Conservation (phyloP, 2,888 invertebrate genomes). For the Peribatodes rhomboidaria region DNA sequence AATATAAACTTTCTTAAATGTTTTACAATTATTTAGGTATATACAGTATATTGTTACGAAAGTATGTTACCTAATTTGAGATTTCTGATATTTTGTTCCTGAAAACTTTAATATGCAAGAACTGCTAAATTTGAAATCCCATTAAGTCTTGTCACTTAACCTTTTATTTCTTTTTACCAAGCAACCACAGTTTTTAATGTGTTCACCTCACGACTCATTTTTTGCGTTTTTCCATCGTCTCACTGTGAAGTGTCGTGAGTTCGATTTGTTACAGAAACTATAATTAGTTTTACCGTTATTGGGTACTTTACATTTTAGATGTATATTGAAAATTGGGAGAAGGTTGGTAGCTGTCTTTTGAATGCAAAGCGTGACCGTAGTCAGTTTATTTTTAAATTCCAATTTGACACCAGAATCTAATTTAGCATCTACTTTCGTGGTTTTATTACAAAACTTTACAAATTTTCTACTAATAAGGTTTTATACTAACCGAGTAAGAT, state of each 20-base stretch:
- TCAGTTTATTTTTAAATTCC: constrained; percentile 68
- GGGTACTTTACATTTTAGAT: constrained; percentile 70
- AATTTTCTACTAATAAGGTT: constrained; percentile 10
- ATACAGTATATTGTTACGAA: neutral
- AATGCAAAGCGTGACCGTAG: constrained; percentile 68
- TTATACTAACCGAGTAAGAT: neutral
- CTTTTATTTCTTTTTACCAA: constrained; percentile 27
- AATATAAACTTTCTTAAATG: constrained; percentile 36
- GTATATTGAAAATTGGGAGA: constrained; percentile 56
- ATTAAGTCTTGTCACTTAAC: constrained; percentile 7
- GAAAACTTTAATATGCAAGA: neutral
- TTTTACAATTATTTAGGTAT: constrained; percentile 24
- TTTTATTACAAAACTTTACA: constrained; percentile 12
- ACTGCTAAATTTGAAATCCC: constrained; percentile 7
- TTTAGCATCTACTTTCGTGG: constrained; percentile 7
- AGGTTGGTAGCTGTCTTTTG: constrained; percentile 59
- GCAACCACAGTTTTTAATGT: constrained; percentile 53
- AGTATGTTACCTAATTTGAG: neutral
- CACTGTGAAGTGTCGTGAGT: constrained; percentile 76
- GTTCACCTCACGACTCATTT: constrained; percentile 74
- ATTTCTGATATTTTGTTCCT: neutral
- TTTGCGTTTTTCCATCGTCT: constrained; percentile 71
- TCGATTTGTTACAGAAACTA: constrained; percentile 77
- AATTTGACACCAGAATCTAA: constrained; percentile 49
- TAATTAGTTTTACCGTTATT: constrained; percentile 82